A percentile compares a stretch with the other conserved stretches of the same genome.
Evolutionary conservation across 2,113 vertebrate genomes (phyloP).

Genomic region (Rousettus leschenaultii): DNA sequence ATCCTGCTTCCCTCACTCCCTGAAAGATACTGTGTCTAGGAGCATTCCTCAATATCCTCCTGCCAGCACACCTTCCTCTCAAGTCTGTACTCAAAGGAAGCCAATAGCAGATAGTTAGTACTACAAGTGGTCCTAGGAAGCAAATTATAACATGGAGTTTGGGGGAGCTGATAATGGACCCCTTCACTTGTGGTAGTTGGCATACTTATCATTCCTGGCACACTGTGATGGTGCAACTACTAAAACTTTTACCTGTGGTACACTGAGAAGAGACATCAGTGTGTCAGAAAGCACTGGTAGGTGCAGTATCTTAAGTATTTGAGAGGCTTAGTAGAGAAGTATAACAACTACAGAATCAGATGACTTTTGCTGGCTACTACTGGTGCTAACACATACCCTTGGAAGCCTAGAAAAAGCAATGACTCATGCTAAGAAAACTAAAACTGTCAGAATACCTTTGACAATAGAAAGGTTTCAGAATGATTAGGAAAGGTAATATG

Average conservation of each 20-base stretch:
- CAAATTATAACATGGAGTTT: neutral
- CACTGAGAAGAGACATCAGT: neutral
- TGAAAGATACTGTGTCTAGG: neutral
- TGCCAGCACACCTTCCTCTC: neutral
- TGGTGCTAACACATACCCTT: neutral
- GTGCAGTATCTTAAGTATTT: neutral
- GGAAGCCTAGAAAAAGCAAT: neutral
- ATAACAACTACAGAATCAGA: neutral
- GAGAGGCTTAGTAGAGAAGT: neutral
- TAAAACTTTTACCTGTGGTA: neutral
- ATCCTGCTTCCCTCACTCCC: neutral
- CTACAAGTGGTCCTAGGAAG: neutral
- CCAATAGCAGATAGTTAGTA: neutral
- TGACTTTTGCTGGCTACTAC: neutral
- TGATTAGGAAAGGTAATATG: neutral
- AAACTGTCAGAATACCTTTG: neutral
- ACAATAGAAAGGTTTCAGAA: neutral
- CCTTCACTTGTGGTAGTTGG: neutral
- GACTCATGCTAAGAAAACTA: neutral
- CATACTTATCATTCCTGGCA: neutral
- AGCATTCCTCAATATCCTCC: neutral
- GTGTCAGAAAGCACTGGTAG: neutral
- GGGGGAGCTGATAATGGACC: neutral
- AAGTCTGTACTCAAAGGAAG: neutral
- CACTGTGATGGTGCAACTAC: neutral